Evolutionary conservation across 2,888 invertebrate genomes (phyloP), one percentile per base, ranked within the genome.

Genomic region (Hirtodrosophila alboralis): DNA sequence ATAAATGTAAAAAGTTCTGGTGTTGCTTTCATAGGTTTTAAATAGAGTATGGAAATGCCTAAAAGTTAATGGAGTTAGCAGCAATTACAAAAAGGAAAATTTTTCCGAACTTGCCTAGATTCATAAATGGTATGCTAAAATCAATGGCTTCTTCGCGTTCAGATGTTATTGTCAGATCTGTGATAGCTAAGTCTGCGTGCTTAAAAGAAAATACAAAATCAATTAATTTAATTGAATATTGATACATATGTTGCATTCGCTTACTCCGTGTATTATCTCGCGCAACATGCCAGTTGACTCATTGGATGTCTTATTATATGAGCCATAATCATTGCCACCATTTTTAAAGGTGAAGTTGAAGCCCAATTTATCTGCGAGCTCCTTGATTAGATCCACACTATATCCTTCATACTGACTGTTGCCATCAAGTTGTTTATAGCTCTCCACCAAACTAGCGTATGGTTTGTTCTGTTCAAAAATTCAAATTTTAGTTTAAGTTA

Each of bases 81-180:
- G n/a, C n/a, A n/a, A n/a, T n/a, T n/a, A n/a, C n/a, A n/a, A n/a
- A n/a, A n/a, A n/a, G n/a, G n/a, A n/a, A n/a, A n/a, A n/a, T n/a
- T n/a, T n/a, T n/a, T n/a, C n/a, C n/a, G n/a, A 10, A 33, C 54
- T 54, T 89, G 92, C 93, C 94, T 68, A 98, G 92, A 90, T 96
- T 97, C 96, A 98, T 97, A 88, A 98, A 98, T 0, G 98, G 98
- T 91, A 96, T 96, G 0, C 98, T 97, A 86, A 98, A 98, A 89
- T 98, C 98, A 0, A 97, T 96, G 8, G 94, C 96, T 78, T 93
- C 93, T 87, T 97, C 96, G 44, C 98, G 93, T 59, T 95, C 94
- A 30, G 97, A 94, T 1, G 98, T 98, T 62, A 96, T 95, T 0
- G 96, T 95, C 68, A 98, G 91, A 88, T 98, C 98, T 0, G 97